Evolutionary conservation across 2,113 vertebrate genomes (phyloP).

Genomic region (Pogonocichla stellata): DNA sequence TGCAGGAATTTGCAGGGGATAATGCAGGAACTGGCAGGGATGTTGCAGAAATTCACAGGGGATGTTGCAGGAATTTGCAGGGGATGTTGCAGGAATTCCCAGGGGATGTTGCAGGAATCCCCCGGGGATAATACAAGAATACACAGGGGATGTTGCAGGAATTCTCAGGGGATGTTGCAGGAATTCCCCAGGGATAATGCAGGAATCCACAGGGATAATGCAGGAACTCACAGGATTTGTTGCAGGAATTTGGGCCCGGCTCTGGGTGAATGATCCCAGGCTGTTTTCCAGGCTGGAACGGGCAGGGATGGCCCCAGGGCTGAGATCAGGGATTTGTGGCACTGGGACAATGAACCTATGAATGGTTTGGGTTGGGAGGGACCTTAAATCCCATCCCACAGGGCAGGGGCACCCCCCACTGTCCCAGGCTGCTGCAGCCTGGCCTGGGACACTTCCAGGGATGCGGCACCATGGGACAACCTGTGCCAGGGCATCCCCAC

Average conservation of each 20-base stretch:
- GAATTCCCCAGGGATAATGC: background rate
- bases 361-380: too few species aligned
- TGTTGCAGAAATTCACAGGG: too few species aligned
- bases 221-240: background rate
- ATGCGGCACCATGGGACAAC: too few species aligned
- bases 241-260: background rate
- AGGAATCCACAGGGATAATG: too few species aligned
- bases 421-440: background rate
- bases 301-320: accelerated
- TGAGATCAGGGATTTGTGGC: background rate
- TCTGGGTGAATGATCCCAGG: accelerated
- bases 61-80: background rate
- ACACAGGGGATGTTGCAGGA: too few species aligned
- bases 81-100: too few species aligned
- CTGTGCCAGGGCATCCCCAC: too few species aligned
- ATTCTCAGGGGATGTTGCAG: background rate
- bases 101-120: background rate
- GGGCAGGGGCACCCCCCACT: background rate
- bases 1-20: too few species aligned
- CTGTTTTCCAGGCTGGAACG: accelerated
- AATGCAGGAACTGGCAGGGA: background rate
- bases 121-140: background rate
- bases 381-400: background rate
- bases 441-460: background rate
- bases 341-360: accelerated